A percentile compares a stretch with the other conserved stretches of the same genome.
phyloP scores from a whole-genome alignment of 2,797 vertebrate genomes.

The Babyrousa celebensis region DNA sequence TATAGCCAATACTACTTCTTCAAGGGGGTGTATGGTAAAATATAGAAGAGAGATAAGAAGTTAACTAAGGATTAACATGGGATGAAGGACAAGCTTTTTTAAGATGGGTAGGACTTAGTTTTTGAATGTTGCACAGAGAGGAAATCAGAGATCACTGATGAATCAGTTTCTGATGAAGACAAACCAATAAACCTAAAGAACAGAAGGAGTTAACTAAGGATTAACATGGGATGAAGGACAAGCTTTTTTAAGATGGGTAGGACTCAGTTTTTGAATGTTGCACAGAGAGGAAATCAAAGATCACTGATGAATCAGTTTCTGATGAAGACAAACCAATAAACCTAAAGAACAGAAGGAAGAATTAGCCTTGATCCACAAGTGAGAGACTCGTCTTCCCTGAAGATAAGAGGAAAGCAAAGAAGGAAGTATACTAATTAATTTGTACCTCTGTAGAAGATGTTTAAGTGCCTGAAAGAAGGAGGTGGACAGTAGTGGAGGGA shows the following conservation, averaged over 20 bases:
- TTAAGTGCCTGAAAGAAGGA: background rate
- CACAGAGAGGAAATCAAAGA: background rate
- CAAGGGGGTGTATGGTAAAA: background rate
- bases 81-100: background rate
- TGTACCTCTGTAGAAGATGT: background rate
- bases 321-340: slow-evolving; percentile 2
- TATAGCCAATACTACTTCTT: background rate
- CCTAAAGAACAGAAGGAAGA: background rate
- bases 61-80: background rate
- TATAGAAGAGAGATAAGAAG: background rate
- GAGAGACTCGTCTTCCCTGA: background rate
- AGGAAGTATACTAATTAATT: background rate
- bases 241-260: background rate
- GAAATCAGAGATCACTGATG: background rate
- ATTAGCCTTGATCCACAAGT: background rate
- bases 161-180: background rate
- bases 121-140: background rate
- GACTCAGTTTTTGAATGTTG: background rate
- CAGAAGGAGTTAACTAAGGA: background rate
- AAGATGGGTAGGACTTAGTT: background rate
- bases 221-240: background rate
- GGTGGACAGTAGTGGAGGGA: background rate
- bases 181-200: background rate
- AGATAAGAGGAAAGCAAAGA: background rate
- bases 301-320: background rate